These are phyloP conservation scores for Hassar affinis DNA, from an alignment of 2,113 vertebrate genomes.

Conservation along the genomic window DNA sequence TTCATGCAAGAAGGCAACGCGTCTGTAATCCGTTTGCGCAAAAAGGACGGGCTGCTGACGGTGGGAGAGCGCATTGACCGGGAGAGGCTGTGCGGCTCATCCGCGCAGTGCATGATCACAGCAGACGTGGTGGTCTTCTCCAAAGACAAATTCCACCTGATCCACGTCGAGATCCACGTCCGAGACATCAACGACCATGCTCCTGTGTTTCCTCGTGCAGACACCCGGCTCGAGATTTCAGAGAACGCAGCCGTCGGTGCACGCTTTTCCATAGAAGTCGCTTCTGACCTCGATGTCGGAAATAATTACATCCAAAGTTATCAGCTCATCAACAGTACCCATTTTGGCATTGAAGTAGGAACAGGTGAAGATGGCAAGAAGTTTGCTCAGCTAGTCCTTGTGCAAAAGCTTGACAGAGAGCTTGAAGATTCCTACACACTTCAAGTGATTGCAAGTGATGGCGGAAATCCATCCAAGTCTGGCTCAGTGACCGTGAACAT, in stretches of 20 bases:
- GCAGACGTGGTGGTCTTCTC: slow-evolving; percentile 73
- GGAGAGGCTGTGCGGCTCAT: slow-evolving; percentile 71
- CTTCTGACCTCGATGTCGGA: slow-evolving; percentile 72
- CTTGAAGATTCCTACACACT: slow-evolving; percentile 66
- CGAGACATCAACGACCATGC: slow-evolving; percentile 74
- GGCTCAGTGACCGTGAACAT: slow-evolving; percentile 67
- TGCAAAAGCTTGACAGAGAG: slow-evolving; percentile 71
- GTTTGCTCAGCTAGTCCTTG: slow-evolving; percentile 69
- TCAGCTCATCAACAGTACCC: slow-evolving; percentile 62
- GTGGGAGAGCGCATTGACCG: slow-evolving; percentile 70
- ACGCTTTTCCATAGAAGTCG: slow-evolving; percentile 65
- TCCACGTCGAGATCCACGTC: slow-evolving; percentile 76
- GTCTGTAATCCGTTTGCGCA: slow-evolving; percentile 67
- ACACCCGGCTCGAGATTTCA: slow-evolving; percentile 65
- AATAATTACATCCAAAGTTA: slow-evolving; percentile 75
- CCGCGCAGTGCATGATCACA: slow-evolving; percentile 67
- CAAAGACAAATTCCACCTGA: slow-evolving; percentile 73
- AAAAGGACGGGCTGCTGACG: slow-evolving; percentile 70
- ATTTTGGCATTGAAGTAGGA: slow-evolving; percentile 69
- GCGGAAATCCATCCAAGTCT: slow-evolving; percentile 61
- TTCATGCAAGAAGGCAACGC: slow-evolving; percentile 71
- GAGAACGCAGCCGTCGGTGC: slow-evolving; percentile 67
- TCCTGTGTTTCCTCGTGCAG: slow-evolving; percentile 62
- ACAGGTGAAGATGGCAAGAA: slow-evolving; percentile 66
- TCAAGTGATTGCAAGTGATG: slow-evolving; percentile 64